phyloP scores from a whole-genome alignment of 2,797 vertebrate genomes.

The Pangasius macronema region DNA sequence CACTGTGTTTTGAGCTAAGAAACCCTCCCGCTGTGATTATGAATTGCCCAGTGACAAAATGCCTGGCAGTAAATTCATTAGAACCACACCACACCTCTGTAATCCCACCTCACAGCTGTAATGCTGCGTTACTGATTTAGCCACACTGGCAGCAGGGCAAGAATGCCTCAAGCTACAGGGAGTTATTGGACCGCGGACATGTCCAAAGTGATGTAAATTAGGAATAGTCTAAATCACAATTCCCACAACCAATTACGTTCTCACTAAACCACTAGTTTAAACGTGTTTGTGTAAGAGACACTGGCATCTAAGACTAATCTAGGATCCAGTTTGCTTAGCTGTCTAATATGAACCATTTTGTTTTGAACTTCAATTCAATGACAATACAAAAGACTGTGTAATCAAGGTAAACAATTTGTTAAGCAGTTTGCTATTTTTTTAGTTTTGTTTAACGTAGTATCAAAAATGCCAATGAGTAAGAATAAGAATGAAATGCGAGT shows the following conservation, averaged over 20 bases:
- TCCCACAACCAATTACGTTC: no score
- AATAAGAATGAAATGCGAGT: no score
- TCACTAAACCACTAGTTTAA: no score
- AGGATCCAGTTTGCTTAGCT: not conserved
- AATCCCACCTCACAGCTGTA: constrained; percentile 5
- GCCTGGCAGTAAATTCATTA: not conserved
- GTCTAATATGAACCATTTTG: not conserved
- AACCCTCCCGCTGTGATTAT: not conserved
- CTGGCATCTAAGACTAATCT: not conserved
- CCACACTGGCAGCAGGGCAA: not conserved
- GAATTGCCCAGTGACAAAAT: not conserved
- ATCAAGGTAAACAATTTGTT: not conserved
- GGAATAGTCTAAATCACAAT: no score
- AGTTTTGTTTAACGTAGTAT: no score
- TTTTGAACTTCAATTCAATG: no score
- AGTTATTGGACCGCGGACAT: not conserved
- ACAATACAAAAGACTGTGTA: no score
- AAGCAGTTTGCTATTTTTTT: not conserved
- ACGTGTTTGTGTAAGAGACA: not conserved
- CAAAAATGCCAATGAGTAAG: no score
- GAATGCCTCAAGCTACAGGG: not conserved
- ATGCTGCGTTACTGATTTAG: not conserved
- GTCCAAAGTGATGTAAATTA: no score
- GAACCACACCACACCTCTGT: not conserved
- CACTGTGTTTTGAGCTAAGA: not conserved